Base-by-base conservation (phyloP, 2,888 invertebrate species). In the Minunthozetes semirufus region DNA sequence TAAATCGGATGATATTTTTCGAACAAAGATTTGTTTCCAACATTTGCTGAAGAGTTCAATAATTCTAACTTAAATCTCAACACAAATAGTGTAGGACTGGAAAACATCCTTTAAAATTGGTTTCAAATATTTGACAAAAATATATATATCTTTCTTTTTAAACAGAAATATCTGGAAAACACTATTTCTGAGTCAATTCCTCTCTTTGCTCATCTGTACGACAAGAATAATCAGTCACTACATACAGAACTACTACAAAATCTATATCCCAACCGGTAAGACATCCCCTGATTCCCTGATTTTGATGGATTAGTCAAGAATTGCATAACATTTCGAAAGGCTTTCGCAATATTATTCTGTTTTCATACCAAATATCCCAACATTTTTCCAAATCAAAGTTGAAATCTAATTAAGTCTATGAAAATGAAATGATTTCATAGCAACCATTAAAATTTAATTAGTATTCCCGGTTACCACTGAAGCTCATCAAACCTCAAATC, bases 131-230 rank as follows among this genome's bases (percentile, higher is more conserved):
- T 19, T 19, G 19, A 50, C 19, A n/a, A 50, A n/a, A 42, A 9
- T 42, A 42, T 42, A 33, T 53, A 53, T 53, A 19, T 53, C n/a
- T 53, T 19, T 59, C 27, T 11, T 13, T 27, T 22, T 29, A 89
- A 72, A 2, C 82, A 90, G 90, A 89, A 86, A 87, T 80, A 87
- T 89, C 79, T 90, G 89, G 89, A 87, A 88, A 79, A 87, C 88
- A 78, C 88, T 90, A 81, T 84, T 89, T 80, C 83, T 90, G 80
- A 90, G 90, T 19, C 92, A 93, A 84, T 85, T 89, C 75, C 84
- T 92, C 78, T 92, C 92, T 0, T 80, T 92, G 68, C 85, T 92
- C 76, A 82, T 92, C 72, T 91, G 91, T 83, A 88, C 89, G 63
- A 90, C 91, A 81, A 92, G 89, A 80, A 87, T 90, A 72, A 83